Evolutionary conservation across 2,113 vertebrate genomes (phyloP), one percentile per base, ranked within the genome.

Genomic region (Patagioenas fasciata): DNA sequence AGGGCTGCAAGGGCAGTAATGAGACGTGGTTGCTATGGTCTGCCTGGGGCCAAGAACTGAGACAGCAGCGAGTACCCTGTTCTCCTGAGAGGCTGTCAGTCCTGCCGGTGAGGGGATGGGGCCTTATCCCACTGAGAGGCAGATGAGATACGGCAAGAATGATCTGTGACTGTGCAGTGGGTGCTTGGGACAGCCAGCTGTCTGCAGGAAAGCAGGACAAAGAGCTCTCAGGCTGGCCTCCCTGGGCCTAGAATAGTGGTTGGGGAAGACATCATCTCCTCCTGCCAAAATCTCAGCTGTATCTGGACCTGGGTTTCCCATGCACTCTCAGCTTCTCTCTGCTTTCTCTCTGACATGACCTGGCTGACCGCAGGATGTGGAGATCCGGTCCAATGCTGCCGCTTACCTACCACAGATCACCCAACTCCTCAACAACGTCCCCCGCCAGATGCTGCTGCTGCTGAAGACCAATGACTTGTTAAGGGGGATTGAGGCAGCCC

Each of bases 391-490:
- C 94, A 99, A 99, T 0, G 99, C 99, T 0, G 98, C 98, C 19
- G 92, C 95, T 69, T 99, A 99, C 97, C 98, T 99, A 54, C 99
- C 99, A 44, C 98, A 99, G 97, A 99, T 99, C 97, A 99, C 98
- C n/a, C 98, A 98, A 62, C 98, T 99, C 73, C 98, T 99, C 96
- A 99, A 98, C 97, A 97, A 97, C 0, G 98, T 99, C 18, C 99
- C 99, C 1, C 98, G 99, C 15, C 99, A 99, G 98, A 99, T 99
- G 99, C 97, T 99, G 91, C 98, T 99, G 80, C 98, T 99, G 88
- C 97, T 99, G 89, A 99, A 99, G 98, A 99, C 99, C 96, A 99
- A 99, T 2, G 99, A 99, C 97, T 97, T 99, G 36, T 97, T 99
- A 86, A 98, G 99, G 8, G 99, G 99, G 78, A 99, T 99, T 2